Conservation (phyloP, 2,797 vertebrate species). For the Platalea minor region DNA sequence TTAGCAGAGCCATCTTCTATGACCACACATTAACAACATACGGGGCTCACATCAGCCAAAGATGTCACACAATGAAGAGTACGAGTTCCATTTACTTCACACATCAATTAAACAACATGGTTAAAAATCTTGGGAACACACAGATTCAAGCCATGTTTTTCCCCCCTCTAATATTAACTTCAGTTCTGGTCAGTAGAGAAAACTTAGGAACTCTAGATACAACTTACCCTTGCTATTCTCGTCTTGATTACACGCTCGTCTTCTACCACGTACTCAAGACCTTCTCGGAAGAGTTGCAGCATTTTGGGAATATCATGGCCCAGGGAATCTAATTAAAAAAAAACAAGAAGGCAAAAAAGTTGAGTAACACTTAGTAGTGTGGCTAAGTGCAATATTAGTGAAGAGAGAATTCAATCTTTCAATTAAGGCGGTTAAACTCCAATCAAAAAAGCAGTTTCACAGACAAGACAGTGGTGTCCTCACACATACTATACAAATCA, state of each 20-base stretch:
- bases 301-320: slow-evolving; percentile 83
- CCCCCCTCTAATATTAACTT: not conserved
- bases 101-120: not conserved
- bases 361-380: not conserved
- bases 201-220: not conserved
- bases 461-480: not conserved
- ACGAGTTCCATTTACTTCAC: not conserved
- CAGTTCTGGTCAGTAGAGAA: not conserved
- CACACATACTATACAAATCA: rapidly evolving
- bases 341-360: not conserved
- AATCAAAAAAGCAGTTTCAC: not conserved
- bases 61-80: too few relatives aligned
- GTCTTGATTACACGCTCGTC: slow-evolving; percentile 76
- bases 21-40: not conserved
- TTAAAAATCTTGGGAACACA: not conserved
- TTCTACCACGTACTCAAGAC: slow-evolving; percentile 84
- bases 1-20: not conserved
- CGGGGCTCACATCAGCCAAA: not conserved
- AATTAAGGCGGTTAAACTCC: not conserved
- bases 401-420: not conserved
- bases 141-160: rapidly evolving
- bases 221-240: slow-evolving; percentile 85
- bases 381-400: rapidly evolving
- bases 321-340: slow-evolving; percentile 79
- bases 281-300: slow-evolving; percentile 82